Percentiles rank a stretch among this genome's conserved stretches.
Conservation (phyloP, 2,113 vertebrate species). For the Xiphophorus maculatus region DNA sequence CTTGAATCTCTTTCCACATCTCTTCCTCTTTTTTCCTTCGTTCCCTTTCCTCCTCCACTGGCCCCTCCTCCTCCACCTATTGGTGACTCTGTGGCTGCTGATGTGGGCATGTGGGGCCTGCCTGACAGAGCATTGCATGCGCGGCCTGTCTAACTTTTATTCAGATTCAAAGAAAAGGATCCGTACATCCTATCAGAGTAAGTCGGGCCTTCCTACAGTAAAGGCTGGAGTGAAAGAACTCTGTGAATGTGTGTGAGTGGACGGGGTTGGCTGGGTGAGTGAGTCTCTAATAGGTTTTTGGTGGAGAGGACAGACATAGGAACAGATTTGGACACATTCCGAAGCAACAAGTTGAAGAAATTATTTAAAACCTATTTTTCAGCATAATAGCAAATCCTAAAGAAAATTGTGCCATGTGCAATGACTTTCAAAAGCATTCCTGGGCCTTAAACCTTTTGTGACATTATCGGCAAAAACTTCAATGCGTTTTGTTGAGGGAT, state of each 20-base stretch:
- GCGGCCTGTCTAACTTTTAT: constrained; percentile 99
- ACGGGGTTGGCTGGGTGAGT: not conserved
- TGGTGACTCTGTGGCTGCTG: constrained; percentile 87
- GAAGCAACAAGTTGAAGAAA: constrained; percentile 46
- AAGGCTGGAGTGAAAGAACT: constrained; percentile 50
- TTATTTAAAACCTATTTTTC: constrained; percentile 45
- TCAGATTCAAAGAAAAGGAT: constrained; percentile 99
- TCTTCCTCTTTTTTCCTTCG: constrained; percentile 15
- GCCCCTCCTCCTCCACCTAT: constrained; percentile 74
- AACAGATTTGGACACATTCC: constrained; percentile 12
- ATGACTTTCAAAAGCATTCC: not conserved
- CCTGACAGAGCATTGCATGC: constrained; percentile 99
- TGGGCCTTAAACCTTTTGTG: not conserved
- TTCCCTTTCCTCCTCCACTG: constrained; percentile 5
- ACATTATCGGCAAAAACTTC: not conserved
- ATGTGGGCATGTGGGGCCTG: constrained; percentile 94
- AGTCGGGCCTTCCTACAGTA: constrained; percentile 79
- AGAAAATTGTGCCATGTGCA: not conserved
- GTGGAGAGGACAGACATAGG: constrained; percentile 12
- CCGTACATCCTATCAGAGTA: constrained; percentile 99
- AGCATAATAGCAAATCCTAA: not conserved
- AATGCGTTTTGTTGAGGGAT: not conserved
- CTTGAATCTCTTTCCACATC: constrained; percentile 10
- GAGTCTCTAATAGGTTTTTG: constrained; percentile 14
- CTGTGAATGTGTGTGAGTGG: constrained; percentile 34